These are phyloP conservation scores for Panulirus ornatus DNA, from an alignment of 1,140 invertebrate genomes.

Conservation along the genomic window DNA sequence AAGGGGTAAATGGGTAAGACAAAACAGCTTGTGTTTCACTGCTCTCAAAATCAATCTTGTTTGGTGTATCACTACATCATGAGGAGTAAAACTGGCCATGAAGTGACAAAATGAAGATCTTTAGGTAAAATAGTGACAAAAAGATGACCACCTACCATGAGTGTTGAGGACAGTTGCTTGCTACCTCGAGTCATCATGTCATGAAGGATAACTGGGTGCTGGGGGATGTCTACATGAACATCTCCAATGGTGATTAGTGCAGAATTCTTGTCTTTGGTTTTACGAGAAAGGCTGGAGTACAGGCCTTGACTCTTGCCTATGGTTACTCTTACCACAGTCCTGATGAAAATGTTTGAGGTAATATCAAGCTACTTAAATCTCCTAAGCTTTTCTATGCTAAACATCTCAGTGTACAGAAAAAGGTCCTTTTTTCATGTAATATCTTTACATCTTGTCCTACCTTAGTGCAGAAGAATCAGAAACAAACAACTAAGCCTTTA, in stretches of 20 bases:
- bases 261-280: constrained; percentile 91
- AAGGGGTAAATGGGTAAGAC: background rate
- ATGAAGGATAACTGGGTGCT: constrained; percentile 96
- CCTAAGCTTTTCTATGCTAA: too few species aligned
- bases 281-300: constrained; percentile 89
- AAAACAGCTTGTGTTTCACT: too few species aligned
- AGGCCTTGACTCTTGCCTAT: constrained; percentile 94
- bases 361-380: too few species aligned
- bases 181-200: constrained; percentile 97
- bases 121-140: background rate
- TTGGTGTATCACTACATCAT: background rate
- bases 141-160: constrained; percentile 82
- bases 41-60: background rate
- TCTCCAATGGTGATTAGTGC: constrained; percentile 91
- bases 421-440: too few species aligned
- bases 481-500: too few species aligned
- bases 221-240: constrained; percentile 95
- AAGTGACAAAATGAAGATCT: background rate
- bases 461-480: too few species aligned
- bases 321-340: constrained; percentile 95
- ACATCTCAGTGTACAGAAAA: too few species aligned
- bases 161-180: constrained; percentile 93
- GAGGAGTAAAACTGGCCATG: background rate
- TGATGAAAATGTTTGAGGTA: constrained; percentile 76
- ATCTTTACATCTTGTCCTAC: too few species aligned